These are phyloP conservation scores for Antigone vipio DNA, from an alignment of 2,113 vertebrate genomes.

Conservation along the genomic window DNA sequence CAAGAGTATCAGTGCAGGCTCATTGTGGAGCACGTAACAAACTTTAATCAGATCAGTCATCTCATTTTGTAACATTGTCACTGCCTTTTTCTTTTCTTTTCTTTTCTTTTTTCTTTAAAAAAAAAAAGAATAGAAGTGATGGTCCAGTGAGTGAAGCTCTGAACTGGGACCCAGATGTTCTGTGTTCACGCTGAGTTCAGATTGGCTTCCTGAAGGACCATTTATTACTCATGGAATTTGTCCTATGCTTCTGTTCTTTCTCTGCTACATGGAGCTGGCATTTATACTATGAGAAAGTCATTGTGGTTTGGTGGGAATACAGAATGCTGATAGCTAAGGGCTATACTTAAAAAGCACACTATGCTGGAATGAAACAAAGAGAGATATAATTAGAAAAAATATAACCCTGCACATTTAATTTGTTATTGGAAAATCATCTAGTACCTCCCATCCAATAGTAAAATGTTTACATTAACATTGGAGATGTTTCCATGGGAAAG, in stretches of 20 bases:
- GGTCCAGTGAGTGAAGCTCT: background rate
- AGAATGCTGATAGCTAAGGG: background rate
- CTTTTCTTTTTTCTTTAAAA: background rate
- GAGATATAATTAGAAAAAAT: background rate
- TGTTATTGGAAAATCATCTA: background rate
- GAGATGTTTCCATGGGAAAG: background rate
- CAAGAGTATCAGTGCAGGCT: background rate
- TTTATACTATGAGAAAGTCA: background rate
- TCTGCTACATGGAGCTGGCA: background rate
- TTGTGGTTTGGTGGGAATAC: background rate
- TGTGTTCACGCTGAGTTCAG: background rate
- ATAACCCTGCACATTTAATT: background rate
- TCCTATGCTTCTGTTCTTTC: background rate
- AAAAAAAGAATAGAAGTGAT: background rate
- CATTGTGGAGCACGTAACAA: background rate
- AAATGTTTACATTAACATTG: background rate
- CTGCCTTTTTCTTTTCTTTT: background rate
- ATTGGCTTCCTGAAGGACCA: background rate
- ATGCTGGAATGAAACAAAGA: background rate
- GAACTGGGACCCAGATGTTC: background rate
- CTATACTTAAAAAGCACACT: background rate
- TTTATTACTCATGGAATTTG: background rate
- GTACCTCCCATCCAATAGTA: background rate
- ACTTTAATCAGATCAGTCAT: background rate
- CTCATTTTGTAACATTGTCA: background rate